Evolutionary conservation across 2,113 vertebrate species (phyloP).

Genomic region (Callionymus lyra): DNA sequence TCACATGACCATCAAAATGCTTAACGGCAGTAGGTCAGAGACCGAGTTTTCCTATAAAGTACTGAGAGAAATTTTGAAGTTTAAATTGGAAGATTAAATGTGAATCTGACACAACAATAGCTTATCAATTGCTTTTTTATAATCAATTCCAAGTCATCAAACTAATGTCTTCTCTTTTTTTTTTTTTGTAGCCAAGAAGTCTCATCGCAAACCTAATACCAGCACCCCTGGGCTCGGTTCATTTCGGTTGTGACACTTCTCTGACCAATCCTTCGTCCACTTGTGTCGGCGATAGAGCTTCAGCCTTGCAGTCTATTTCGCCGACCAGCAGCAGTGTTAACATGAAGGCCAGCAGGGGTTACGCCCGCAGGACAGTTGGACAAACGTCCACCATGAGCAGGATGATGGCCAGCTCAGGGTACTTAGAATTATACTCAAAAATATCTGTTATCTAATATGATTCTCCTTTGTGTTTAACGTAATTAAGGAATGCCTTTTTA

Average conservation of each 20-base stretch:
- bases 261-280: slow-evolving; percentile 70
- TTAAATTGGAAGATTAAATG: too few species aligned
- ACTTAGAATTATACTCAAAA: slow-evolving; percentile 26
- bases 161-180: neutral
- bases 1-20: too few species aligned
- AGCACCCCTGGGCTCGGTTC: slow-evolving; percentile 73
- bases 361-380: slow-evolving; percentile 48
- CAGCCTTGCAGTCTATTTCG: slow-evolving; percentile 84
- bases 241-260: slow-evolving; percentile 73
- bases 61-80: too few species aligned
- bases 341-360: slow-evolving; percentile 60
- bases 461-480: neutral
- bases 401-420: slow-evolving; percentile 83
- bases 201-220: slow-evolving; percentile 84
- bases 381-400: slow-evolving; percentile 55
- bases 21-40: too few species aligned
- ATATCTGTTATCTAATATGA: neutral
- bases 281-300: slow-evolving; percentile 69
- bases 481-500: neutral
- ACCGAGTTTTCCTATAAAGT: too few species aligned
- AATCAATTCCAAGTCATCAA: too few species aligned
- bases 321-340: slow-evolving; percentile 76
- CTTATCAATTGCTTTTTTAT: too few species aligned
- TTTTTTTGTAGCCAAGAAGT: slow-evolving; percentile 77
- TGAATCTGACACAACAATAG: too few species aligned